Evolutionary conservation across 2,113 vertebrate species (phyloP), one percentile per base, ranked within the genome.

Genomic region (Pelvicachromis taeniatus): DNA sequence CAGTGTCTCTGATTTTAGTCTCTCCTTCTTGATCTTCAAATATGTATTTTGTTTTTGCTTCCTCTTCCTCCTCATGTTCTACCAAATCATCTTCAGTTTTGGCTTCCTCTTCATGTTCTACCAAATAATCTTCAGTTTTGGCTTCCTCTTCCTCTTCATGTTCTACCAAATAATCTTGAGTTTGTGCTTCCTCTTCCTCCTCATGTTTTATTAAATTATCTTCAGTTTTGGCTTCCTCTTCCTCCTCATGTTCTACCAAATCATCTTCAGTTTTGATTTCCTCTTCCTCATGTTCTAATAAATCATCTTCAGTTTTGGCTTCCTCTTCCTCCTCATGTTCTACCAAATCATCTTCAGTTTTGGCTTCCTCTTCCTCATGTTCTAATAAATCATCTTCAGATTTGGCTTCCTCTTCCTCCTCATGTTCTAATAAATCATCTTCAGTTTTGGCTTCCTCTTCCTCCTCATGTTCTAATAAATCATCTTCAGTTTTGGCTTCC

Each of bases 361-460:
- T 45, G 42, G 42, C 16, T 0, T 63, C 59, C 0, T 81, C 81
- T 26, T 42, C 80, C 17, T 50, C 45, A 17, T 75, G 2, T 3
- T 78, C 56, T 10, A 9, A 2, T 1, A 38, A 40, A 31, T 21
- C 0, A 4, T 48, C 14, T 0, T 6, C 9, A 23, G 8, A 3
- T 55, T 55, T 54, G 3, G 9, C 12, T 1, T 59, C 42, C 3
- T 83, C 81, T 4, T n/a, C n/a, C n/a, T 52, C 48, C 0, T 56
- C 54, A 4, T 56, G 1, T 0, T 14, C 0, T 56, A 0, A 0
- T 0, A 55, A 23, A 55, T 26, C 0, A 3, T 29, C 3, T 0
- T 0, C 23, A 29, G 12, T 56, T 29, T 14, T 56, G 0, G 1
- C 4, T 0, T 56, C 54, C 0, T 23, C n/a, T 1, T n/a, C n/a